Evolutionary conservation across 2,888 invertebrate species (phyloP), one percentile per base, ranked within the genome.

Genomic region (Habrosyne pyritoides): DNA sequence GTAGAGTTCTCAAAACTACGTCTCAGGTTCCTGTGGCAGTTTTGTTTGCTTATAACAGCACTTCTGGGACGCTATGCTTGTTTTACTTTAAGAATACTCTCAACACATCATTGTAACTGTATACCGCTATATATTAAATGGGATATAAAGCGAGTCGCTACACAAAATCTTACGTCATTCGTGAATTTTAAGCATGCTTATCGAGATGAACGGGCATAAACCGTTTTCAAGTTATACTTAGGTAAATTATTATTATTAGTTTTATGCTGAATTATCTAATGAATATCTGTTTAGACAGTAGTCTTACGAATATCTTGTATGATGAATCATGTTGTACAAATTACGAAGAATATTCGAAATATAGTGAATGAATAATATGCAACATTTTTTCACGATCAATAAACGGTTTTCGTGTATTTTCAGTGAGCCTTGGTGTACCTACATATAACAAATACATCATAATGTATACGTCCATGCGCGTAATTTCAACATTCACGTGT

Each of bases 41-140:
- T 65, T 71, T 71, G 76, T 81, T 78, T 78, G 73, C 69, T 61
- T 63, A 61, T 71, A 72, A 69, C 69, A 73, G 64, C 61, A 68
- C 67, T 69, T 66, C 52, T 58, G 68, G 66, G 64, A 66, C 63
- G 54, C 57, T 57, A 49, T 52, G 61, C 61, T 54, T 52, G 52
- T 24, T 33, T 55, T 49, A 49, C 53, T 18, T 14, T 46, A 5
- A 33, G 8, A 18, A 14, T 42, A 6, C 42, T 42, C 42, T 42
- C 18, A 8, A 8, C 7, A 42, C 42, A 42, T 42, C 18, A 18
- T 42, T 42, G 42, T 18, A 42, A 42, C 42, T 42, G 42, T 42
- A 18, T n/a, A 42, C 42, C 42, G 42, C 42, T 42, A 18, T 42
- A 42, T 18, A 42, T 6, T 42, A 18, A 42, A 42, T 42, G 8